Evolutionary conservation across 2,888 invertebrate genomes (phyloP), one percentile per base, ranked within the genome.

Genomic region (Dryadula phaetusa): DNA sequence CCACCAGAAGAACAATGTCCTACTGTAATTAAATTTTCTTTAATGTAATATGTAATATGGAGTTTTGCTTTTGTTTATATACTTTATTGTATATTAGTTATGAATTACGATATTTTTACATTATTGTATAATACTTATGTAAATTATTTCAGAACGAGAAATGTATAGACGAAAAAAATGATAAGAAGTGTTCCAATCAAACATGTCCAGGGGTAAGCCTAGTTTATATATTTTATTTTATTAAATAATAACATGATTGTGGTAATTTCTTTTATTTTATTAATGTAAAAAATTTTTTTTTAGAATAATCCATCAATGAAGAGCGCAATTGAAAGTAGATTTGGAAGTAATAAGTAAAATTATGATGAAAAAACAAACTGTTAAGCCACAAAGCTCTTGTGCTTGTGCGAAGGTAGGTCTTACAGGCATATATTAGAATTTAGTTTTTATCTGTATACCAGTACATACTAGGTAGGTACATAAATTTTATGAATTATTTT

Each of bases 171-270:
- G 67, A 67, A 12, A 63, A 72, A 6, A 78, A 76, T 37, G 74
- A 75, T 34, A 64, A 68, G 3, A 78, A 76, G 71, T 85, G 85
- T 70, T 64, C 65, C n/a, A 84, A 81, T 64, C 70, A 65, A 49
- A 70, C 72, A 3, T 85, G 85, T 65, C 76, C 76, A 42, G 84
- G 84, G 72, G 85, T 85, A 76, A 80, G 77, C 71, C 64, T 1
- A 2, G 22, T 62, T 46, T 37, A 14, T n/a, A 46, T 8, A 47
- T 46, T 20, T 14, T 25, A 20, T 61, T 16, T n/a, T n/a, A n/a
- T n/a, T n/a, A n/a, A n/a, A n/a, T n/a, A n/a, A n/a, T n/a, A n/a
- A n/a, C n/a, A n/a, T n/a, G n/a, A n/a, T n/a, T n/a, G n/a, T n/a
- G n/a, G n/a, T 32, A 32, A 8, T 16, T 12, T 18, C 0, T 2